Conservation (phyloP, 2,888 invertebrate genomes). For the Macrophya annulata region DNA sequence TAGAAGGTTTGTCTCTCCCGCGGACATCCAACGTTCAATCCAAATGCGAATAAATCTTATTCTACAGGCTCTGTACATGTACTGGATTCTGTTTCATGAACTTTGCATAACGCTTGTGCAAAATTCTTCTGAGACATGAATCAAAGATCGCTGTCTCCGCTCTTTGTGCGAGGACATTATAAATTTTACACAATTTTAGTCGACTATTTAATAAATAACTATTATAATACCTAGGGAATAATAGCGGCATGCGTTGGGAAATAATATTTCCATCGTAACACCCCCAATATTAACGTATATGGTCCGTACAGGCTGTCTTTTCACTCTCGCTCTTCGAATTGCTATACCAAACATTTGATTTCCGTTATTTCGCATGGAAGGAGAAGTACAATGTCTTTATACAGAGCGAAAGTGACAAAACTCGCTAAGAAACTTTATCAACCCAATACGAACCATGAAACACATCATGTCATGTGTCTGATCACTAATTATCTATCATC, state of each 20-base stretch:
- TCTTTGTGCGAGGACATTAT: slow-evolving; percentile 33
- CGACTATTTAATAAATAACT: slow-evolving; percentile 43
- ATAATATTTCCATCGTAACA: slow-evolving; percentile 4
- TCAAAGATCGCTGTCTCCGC: background rate
- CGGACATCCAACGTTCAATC: background rate
- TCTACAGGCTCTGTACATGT: background rate
- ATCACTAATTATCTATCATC: slow-evolving; percentile 22
- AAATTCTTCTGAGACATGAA: background rate
- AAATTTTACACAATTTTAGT: slow-evolving; percentile 17
- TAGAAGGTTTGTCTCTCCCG: background rate
- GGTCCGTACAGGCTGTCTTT: background rate
- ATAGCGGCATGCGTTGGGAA: background rate
- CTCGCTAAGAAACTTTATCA: background rate
- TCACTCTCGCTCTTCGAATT: background rate
- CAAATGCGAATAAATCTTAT: background rate
- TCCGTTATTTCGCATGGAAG: background rate
- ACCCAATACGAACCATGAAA: background rate
- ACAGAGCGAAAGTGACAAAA: background rate
- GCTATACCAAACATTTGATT: background rate
- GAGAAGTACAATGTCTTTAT: background rate
- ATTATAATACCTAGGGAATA: slow-evolving; percentile 19
- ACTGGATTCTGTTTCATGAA: background rate
- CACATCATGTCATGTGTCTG: background rate
- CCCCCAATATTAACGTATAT: background rate
- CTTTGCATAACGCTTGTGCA: background rate